These are phyloP conservation scores for Aplysina aerophoba DNA, from an alignment of 37 sponge, comb jelly and placozoan genomes.

Conservation along the genomic window DNA sequence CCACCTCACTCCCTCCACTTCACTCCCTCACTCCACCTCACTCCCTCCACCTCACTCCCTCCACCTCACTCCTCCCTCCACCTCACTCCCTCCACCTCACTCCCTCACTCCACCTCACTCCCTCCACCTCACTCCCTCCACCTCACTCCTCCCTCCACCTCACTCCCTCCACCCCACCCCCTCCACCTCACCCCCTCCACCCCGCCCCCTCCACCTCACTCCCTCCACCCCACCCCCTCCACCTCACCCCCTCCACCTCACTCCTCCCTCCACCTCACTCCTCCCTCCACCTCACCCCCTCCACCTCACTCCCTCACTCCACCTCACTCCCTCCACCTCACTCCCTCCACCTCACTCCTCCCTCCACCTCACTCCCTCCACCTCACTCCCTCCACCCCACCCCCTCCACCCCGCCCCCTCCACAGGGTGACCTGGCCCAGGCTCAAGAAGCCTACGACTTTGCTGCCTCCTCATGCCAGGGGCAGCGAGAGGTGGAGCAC, in stretches of 20 bases:
- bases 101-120: too few relatives aligned
- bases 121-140: not conserved
- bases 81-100: not conserved
- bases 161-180: not conserved
- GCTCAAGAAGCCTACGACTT: slow-evolving; percentile 71
- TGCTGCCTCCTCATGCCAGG: slow-evolving; percentile 59
- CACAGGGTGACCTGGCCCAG: slow-evolving; percentile 48
- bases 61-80: not conserved
- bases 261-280: not conserved
- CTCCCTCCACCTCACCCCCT: not conserved
- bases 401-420: not conserved
- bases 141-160: not conserved
- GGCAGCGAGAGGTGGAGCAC: slow-evolving; percentile 86
- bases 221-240: not conserved
- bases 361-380: not conserved
- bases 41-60: too few relatives aligned
- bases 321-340: not conserved
- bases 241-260: not conserved
- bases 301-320: not conserved
- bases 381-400: not conserved
- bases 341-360: slow-evolving; percentile 2
- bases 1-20: not conserved
- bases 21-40: not conserved
- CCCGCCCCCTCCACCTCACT: too few relatives aligned
- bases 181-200: not conserved